Conservation (phyloP, 1,140 invertebrate genomes). For the Procambarus clarkii region DNA sequence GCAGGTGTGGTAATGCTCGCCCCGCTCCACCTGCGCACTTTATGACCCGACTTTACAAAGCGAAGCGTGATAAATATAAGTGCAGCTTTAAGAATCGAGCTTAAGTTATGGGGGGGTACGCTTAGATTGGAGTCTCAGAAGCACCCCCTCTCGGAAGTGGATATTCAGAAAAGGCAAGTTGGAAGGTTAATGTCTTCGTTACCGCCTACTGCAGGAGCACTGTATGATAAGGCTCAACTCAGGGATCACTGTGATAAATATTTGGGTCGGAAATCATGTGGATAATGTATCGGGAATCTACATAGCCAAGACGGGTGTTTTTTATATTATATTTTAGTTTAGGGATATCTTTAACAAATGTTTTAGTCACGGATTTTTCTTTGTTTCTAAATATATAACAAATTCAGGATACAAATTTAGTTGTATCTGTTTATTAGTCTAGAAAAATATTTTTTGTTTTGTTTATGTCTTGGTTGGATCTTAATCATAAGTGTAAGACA, state of each 20-base stretch:
- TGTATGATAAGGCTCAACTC: not conserved
- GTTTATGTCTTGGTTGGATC: too few relatives aligned
- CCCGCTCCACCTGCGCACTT: not conserved
- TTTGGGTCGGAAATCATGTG: not conserved
- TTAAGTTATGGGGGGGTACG: not conserved
- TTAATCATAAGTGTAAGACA: too few relatives aligned
- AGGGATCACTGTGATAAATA: not conserved
- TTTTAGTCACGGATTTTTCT: not conserved
- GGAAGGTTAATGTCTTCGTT: not conserved
- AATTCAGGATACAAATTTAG: too few relatives aligned
- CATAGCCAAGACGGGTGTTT: not conserved
- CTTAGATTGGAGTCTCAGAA: not conserved
- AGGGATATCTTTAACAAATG: not conserved
- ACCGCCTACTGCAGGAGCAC: not conserved
- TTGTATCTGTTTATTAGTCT: too few relatives aligned
- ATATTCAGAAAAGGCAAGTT: not conserved
- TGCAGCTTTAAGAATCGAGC: not conserved
- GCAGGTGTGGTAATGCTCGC: not conserved
- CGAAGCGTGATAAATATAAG: constrained; percentile 1
- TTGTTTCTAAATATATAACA: too few relatives aligned
- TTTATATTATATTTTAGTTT: not conserved
- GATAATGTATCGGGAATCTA: not conserved
- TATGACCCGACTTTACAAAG: not conserved
- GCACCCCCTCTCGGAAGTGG: not conserved
- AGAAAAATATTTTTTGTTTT: too few relatives aligned